Percentiles rank a stretch among this genome's conserved stretches.
phyloP scores from a whole-genome alignment of 2,888 invertebrate genomes.

The Rotaria sp. region DNA sequence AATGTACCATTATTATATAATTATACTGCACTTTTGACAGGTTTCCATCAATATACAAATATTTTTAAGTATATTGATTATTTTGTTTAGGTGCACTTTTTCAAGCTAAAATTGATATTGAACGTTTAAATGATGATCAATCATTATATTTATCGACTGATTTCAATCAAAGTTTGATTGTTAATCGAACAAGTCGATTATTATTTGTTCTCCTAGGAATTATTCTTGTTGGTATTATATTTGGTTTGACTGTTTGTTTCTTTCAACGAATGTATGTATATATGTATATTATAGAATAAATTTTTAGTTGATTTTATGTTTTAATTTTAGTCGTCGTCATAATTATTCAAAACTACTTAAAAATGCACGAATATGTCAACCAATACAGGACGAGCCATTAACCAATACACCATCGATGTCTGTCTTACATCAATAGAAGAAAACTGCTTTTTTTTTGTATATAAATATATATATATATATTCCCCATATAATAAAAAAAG shows the following conservation, averaged over 20 bases:
- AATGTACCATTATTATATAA: background rate
- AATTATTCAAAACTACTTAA: background rate
- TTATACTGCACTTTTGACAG: background rate
- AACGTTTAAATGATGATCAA: background rate
- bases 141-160: background rate
- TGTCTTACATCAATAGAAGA: background rate
- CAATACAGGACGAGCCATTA: background rate
- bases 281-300: background rate
- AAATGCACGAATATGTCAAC: background rate
- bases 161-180: background rate
- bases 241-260: background rate
- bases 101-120: constrained; percentile 26
- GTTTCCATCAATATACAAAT: background rate
- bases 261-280: background rate
- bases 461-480: background rate
- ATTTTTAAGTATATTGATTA: background rate
- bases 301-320: background rate
- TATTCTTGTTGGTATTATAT: background rate
- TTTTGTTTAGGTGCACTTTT: background rate
- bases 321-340: background rate
- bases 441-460: background rate
- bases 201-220: background rate
- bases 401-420: background rate
- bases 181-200: background rate
- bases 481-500: no score